Evolutionary conservation across 2,113 vertebrate species (phyloP).

Genomic region (Malurus melanocephalus): DNA sequence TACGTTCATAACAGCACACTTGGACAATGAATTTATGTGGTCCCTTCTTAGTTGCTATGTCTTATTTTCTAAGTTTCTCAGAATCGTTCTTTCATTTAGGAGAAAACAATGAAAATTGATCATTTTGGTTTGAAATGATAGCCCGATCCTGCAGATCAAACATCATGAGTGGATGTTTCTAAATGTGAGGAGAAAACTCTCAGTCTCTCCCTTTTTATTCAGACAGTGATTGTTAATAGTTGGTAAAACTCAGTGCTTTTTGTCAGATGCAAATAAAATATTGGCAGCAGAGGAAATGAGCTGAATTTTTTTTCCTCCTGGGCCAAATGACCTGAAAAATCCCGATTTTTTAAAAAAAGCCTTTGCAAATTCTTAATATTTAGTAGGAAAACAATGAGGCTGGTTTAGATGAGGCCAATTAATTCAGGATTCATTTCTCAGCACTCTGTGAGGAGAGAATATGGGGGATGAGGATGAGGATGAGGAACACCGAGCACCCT

Average conservation of each 20-base stretch:
- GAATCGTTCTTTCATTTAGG: not conserved
- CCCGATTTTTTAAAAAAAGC: accelerated
- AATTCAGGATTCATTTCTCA: not conserved
- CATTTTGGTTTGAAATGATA: not conserved
- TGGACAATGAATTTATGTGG: not conserved
- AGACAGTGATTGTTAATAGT: not conserved
- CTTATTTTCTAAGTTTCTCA: not conserved
- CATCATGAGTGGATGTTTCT: not conserved
- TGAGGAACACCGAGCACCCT: accelerated
- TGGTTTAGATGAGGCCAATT: not conserved
- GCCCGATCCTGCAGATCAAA: not conserved
- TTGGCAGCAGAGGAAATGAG: not conserved
- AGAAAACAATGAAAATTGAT: accelerated
- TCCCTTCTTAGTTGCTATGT: not conserved
- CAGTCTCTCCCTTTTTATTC: not conserved
- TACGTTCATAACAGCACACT: not conserved
- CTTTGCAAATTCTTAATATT: not conserved
- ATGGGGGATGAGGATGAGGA: accelerated
- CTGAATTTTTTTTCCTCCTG: not conserved
- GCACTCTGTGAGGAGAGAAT: accelerated
- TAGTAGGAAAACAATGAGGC: not conserved
- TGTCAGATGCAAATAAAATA: not conserved
- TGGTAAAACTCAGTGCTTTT: not conserved
- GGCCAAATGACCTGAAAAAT: not conserved
- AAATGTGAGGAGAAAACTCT: not conserved